phyloP scores from a whole-genome alignment of 2,888 invertebrate species.

The Conistra vaccinii region DNA sequence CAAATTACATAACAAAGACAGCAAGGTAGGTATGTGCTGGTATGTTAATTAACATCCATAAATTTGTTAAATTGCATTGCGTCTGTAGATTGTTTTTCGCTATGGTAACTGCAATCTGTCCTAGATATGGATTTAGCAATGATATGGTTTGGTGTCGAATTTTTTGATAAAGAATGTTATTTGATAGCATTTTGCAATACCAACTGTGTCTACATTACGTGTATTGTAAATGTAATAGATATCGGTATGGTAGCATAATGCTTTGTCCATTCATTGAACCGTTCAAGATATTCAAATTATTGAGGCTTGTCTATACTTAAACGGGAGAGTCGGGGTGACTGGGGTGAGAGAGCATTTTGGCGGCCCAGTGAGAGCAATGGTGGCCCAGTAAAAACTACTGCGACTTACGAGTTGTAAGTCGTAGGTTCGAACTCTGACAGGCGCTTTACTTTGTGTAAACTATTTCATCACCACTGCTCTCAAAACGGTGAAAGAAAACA shows the following conservation, averaged over 20 bases:
- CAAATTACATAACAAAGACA: slow-evolving; percentile 32
- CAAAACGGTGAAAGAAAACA: too few species aligned
- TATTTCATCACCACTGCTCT: too few species aligned
- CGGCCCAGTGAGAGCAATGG: too few species aligned
- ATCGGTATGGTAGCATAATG: background rate
- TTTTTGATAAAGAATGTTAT: slow-evolving; percentile 24
- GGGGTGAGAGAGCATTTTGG: too few species aligned
- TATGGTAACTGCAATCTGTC: slow-evolving; percentile 40
- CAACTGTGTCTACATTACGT: background rate
- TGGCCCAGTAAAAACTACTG: too few species aligned
- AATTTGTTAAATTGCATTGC: slow-evolving; percentile 13
- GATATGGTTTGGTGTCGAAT: slow-evolving; percentile 5
- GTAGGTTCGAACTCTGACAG: too few species aligned
- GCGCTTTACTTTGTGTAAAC: too few species aligned
- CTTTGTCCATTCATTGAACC: background rate
- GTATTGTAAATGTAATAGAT: background rate
- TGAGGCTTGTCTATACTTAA: background rate
- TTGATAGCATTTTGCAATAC: slow-evolving; percentile 14
- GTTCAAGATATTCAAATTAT: slow-evolving; percentile 5
- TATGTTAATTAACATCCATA: slow-evolving; percentile 45
- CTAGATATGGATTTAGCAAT: slow-evolving; percentile 49
- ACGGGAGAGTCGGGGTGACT: too few species aligned
- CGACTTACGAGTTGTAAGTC: too few species aligned
- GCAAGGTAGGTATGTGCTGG: background rate
- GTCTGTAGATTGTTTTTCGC: slow-evolving; percentile 39